These are phyloP conservation scores for Erythrolamprus reginae DNA, from an alignment of 2,113 vertebrate species.

Conservation along the genomic window DNA sequence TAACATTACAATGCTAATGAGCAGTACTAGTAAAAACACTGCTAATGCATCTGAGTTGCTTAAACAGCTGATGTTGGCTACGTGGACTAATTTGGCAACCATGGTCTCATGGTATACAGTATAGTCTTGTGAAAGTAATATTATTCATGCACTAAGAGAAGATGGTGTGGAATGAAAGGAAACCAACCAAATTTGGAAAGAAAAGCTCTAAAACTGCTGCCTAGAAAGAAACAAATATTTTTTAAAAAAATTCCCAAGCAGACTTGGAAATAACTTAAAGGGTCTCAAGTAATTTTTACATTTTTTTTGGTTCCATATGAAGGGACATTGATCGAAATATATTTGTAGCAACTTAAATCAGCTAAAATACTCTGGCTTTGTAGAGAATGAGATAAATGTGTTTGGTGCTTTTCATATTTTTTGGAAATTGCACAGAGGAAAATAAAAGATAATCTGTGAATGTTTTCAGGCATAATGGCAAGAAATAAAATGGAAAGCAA, in stretches of 20 bases:
- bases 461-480: slow-evolving; percentile 8
- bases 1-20: slow-evolving; percentile 9
- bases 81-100: too few species aligned
- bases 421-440: neutral
- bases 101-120: too few species aligned
- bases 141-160: neutral
- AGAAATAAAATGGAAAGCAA: slow-evolving; percentile 8
- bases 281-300: neutral
- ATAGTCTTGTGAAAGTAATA: neutral
- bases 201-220: neutral
- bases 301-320: neutral
- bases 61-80: neutral
- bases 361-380: neutral
- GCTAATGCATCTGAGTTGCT: neutral
- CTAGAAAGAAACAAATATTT: neutral
- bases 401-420: neutral
- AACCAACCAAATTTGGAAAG: neutral
- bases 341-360: neutral
- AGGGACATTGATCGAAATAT: neutral
- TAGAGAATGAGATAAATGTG: neutral
- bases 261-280: too few species aligned
- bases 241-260: neutral
- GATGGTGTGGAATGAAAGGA: neutral
- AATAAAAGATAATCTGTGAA: slow-evolving; percentile 20
- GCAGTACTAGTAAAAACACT: neutral